phyloP scores from a whole-genome alignment of 2,113 vertebrate genomes.

The Lanius ludovicianus region DNA sequence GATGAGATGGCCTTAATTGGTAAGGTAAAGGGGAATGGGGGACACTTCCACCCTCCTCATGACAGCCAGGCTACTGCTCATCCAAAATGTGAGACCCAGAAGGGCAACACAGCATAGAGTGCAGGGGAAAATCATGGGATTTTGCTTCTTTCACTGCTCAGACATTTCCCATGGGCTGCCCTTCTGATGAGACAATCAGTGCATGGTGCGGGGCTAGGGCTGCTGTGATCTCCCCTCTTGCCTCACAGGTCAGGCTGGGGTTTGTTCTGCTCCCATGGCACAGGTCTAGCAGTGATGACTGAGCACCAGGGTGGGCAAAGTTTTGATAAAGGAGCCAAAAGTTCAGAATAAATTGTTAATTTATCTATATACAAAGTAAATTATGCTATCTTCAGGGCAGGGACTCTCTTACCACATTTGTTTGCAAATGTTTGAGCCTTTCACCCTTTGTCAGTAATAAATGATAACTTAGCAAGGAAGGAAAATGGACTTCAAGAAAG shows the following conservation, averaged over 20 bases:
- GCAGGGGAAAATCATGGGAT: background rate
- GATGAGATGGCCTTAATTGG: rapidly evolving
- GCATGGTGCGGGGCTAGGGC: background rate
- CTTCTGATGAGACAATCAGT: background rate
- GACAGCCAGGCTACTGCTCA: background rate
- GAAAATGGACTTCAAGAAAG: background rate
- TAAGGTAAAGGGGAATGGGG: background rate
- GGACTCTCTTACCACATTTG: background rate
- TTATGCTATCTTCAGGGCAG: background rate
- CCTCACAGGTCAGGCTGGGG: background rate
- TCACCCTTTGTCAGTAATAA: background rate
- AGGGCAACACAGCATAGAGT: background rate
- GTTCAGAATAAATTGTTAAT: background rate
- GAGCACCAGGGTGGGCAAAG: background rate
- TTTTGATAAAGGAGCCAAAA: background rate
- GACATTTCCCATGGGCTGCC: background rate
- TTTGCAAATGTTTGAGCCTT: background rate
- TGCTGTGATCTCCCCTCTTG: background rate
- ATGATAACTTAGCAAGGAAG: background rate
- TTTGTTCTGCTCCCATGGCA: background rate
- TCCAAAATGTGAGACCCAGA: background rate
- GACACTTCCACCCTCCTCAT: rapidly evolving
- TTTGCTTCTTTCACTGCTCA: background rate
- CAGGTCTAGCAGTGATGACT: background rate
- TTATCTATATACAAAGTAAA: background rate